phyloP scores from a whole-genome alignment of 23 tunicate species.

The Ascidia mentula region DNA sequence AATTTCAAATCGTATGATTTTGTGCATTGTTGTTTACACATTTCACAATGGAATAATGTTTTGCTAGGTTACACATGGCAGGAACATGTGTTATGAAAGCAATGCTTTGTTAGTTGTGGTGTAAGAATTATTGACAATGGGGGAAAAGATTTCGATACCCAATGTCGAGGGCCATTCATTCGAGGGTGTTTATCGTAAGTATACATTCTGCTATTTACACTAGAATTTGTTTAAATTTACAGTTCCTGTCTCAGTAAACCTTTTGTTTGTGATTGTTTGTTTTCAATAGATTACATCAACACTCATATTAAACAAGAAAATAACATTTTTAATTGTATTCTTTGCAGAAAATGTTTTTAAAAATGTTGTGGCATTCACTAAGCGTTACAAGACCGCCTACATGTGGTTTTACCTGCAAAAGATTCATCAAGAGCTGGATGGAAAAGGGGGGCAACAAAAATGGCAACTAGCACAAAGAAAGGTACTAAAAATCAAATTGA shows the following conservation, averaged over 20 bases:
- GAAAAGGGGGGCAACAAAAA: slow-evolving; percentile 15
- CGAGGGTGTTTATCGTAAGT: slow-evolving; percentile 1
- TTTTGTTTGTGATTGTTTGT: too few relatives aligned
- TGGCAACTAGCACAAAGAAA: slow-evolving; percentile 53
- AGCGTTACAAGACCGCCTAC: slow-evolving; percentile 45
- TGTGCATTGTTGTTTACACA: too few relatives aligned
- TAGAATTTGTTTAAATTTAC: neutral
- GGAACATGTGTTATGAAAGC: too few relatives aligned
- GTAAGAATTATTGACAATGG: too few relatives aligned
- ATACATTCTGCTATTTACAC: neutral
- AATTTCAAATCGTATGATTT: too few relatives aligned
- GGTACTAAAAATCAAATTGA: too few relatives aligned
- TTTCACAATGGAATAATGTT: too few relatives aligned
- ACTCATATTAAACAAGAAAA: neutral
- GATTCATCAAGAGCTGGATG: slow-evolving; percentile 21
- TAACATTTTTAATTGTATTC: neutral
- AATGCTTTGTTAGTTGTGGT: too few relatives aligned
- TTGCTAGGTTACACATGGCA: too few relatives aligned
- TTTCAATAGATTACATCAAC: neutral
- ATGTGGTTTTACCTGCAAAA: slow-evolving; percentile 48
- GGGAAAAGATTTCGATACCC: neutral
- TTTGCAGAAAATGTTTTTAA: neutral
- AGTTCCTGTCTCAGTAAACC: neutral
- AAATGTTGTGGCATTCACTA: slow-evolving; percentile 1
- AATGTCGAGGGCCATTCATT: slow-evolving; percentile 8